Evolutionary conservation across 2,888 invertebrate genomes (phyloP).

Genomic region (Monopis laevigella): DNA sequence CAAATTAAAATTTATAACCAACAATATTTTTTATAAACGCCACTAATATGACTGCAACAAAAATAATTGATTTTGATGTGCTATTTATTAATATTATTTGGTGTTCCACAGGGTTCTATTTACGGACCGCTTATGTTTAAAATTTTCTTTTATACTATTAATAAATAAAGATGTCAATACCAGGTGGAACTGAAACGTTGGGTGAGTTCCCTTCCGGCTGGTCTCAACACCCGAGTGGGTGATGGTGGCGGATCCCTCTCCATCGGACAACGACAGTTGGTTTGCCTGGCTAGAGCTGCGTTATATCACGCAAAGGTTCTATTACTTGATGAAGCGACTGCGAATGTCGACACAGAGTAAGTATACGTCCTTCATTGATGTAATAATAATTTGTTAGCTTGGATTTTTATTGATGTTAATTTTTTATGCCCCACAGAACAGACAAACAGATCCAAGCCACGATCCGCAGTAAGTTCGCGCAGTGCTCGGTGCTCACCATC

Average conservation of each 20-base stretch:
- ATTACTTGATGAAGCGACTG: slow-evolving; percentile 86
- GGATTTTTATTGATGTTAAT: too few species aligned
- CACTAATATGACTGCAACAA: too few species aligned
- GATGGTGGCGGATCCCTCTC: slow-evolving; percentile 76
- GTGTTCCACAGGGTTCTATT: too few species aligned
- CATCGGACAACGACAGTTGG: slow-evolving; percentile 75
- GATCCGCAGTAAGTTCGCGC: slow-evolving; percentile 73
- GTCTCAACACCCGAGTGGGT: slow-evolving; percentile 67
- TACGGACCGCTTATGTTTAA: too few species aligned
- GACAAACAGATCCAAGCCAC: slow-evolving; percentile 81
- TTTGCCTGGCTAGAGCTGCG: slow-evolving; percentile 77
- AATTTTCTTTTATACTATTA: too few species aligned
- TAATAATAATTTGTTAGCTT: too few species aligned
- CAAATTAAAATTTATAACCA: too few species aligned
- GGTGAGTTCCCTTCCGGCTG: slow-evolving; percentile 61
- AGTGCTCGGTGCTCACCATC: slow-evolving; percentile 82
- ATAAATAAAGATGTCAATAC: too few species aligned
- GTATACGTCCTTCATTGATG: too few species aligned
- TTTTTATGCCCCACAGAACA: slow-evolving; percentile 54
- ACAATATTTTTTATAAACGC: too few species aligned
- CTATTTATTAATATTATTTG: too few species aligned
- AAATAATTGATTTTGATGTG: too few species aligned
- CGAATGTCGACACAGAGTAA: slow-evolving; percentile 87
- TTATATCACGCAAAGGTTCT: slow-evolving; percentile 74
- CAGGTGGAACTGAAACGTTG: slow-evolving; percentile 74